A percentile compares a stretch with the other conserved stretches of the same genome.
Conservation (phyloP, 1,140 invertebrate species). For the Camponotus floridanus region DNA sequence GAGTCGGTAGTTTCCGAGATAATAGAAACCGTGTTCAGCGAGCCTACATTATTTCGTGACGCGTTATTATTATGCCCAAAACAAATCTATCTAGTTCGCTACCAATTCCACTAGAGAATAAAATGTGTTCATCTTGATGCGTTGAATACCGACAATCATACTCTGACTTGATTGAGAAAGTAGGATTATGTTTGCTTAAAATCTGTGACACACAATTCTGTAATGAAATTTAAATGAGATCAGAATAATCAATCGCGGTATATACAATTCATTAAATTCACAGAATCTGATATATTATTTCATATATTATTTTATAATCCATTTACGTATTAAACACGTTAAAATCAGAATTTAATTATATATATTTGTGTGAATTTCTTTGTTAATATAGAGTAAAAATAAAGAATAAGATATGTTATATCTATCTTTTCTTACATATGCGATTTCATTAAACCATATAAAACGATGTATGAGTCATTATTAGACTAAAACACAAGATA, state of each 20-base stretch:
- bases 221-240: background rate
- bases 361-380: too few relatives aligned
- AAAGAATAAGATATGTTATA: too few relatives aligned
- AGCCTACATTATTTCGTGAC: constrained; percentile 36
- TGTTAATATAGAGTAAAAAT: too few relatives aligned
- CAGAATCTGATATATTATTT: background rate
- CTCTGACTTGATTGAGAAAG: background rate
- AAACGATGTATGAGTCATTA: too few relatives aligned
- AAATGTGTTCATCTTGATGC: background rate
- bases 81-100: constrained; percentile 13
- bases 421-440: too few relatives aligned
- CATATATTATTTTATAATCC: background rate
- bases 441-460: too few relatives aligned
- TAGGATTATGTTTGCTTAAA: background rate
- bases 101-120: background rate
- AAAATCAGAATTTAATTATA: too few relatives aligned
- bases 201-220: background rate
- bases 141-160: background rate
- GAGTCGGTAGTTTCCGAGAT: constrained; percentile 31
- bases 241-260: background rate
- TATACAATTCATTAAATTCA: background rate
- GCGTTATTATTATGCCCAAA: constrained; percentile 42
- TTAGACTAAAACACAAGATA: too few relatives aligned
- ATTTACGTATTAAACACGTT: background rate
- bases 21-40: constrained; percentile 37